Evolutionary conservation across 2,113 vertebrate genomes (phyloP).

Genomic region (Paratilapia polleni): DNA sequence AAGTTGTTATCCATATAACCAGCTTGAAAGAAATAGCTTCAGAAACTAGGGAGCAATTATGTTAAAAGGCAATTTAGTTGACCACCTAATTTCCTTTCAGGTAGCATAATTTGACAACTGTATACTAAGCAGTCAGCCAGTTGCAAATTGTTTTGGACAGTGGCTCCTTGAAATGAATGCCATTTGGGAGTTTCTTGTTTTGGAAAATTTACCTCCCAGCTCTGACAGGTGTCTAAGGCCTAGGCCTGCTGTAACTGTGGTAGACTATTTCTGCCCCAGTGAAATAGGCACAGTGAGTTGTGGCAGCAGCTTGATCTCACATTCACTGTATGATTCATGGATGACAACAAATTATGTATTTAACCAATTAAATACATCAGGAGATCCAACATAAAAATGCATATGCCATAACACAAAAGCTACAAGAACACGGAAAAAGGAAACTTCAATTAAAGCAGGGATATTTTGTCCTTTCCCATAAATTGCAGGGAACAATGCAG

Average conservation of each 20-base stretch:
- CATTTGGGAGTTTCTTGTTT: conserved; percentile 50
- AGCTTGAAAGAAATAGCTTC: conserved; percentile 1
- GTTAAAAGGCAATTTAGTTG: conserved; percentile 23
- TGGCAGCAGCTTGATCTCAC: conserved; percentile 47
- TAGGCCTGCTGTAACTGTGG: conserved; percentile 44
- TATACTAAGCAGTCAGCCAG: conserved; percentile 41
- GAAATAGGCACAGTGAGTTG: conserved; percentile 37
- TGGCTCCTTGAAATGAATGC: conserved; percentile 26
- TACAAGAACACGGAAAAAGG: not conserved
- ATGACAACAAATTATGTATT: conserved; percentile 32
- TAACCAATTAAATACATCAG: not conserved
- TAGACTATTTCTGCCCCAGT: conserved; percentile 33
- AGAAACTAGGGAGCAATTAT: conserved; percentile 2
- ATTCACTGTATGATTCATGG: conserved; percentile 46
- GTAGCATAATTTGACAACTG: conserved; percentile 2
- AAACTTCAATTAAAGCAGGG: not conserved
- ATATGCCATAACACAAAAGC: not conserved
- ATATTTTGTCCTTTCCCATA: not conserved
- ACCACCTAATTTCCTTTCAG: not conserved
- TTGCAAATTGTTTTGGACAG: conserved; percentile 42
- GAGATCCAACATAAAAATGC: not conserved
- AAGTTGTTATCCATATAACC: conserved; percentile 30
- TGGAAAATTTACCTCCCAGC: conserved; percentile 47
- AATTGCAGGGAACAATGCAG: not conserved
- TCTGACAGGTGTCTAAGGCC: conserved; percentile 56